These are phyloP conservation scores for Rhodeus uyekii DNA, from an alignment of 2,797 vertebrate species.

Conservation along the genomic window DNA sequence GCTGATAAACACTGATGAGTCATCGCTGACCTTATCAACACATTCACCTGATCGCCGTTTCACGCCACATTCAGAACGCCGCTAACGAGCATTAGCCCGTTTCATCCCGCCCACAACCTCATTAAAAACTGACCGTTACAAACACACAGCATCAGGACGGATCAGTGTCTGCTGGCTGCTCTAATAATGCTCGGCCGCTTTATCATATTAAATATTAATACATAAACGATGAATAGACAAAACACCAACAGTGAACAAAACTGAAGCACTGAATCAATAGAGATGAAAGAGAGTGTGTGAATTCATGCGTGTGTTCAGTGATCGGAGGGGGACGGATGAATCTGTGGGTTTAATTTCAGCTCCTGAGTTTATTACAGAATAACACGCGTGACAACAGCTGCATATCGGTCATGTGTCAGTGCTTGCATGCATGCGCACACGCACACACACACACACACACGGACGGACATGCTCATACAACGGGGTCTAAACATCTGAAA, in stretches of 20 bases:
- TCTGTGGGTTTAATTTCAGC: neutral
- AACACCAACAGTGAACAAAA: neutral
- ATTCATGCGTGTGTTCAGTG: neutral
- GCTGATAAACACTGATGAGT: conserved; percentile 46
- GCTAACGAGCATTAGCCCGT: conserved; percentile 20
- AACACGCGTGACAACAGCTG: conserved; percentile 43
- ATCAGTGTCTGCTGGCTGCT: neutral
- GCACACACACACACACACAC: conserved; percentile 23
- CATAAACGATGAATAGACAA: neutral
- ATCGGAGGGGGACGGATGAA: neutral
- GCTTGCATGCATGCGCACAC: neutral
- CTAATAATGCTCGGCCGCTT: neutral
- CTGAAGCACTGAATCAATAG: neutral
- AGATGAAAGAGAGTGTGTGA: neutral
- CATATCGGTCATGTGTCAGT: neutral
- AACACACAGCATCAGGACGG: neutral
- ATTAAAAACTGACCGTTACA: neutral
- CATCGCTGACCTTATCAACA: conserved; percentile 60
- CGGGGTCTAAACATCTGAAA: neutral
- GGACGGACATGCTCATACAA: conserved; percentile 17
- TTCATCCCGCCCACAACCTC: neutral
- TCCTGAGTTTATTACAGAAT: neutral
- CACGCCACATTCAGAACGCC: neutral
- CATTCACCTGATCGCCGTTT: conserved; percentile 54
- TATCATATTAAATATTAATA: neutral